phyloP scores from a whole-genome alignment of 2,888 invertebrate species.

The Eupithecia insigniata region DNA sequence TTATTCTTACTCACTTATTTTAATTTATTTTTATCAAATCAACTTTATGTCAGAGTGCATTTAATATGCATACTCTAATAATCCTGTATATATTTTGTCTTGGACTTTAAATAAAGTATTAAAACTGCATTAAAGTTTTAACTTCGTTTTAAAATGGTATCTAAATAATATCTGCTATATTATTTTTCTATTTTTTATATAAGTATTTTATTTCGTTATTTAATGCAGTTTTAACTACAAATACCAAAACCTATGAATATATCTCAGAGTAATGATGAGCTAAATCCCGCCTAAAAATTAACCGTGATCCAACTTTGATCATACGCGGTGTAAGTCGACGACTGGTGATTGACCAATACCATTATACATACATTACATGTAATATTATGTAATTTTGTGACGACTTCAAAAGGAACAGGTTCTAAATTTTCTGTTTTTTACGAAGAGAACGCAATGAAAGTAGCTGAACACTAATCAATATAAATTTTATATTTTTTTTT shows the following conservation, averaged over 20 bases:
- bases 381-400: background rate
- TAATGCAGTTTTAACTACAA: conserved; percentile 32
- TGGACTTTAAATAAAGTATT: background rate
- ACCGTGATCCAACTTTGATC: conserved; percentile 9
- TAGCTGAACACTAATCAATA: background rate
- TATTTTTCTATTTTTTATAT: background rate
- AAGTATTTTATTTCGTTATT: conserved; percentile 22
- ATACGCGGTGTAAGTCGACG: background rate
- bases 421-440: background rate
- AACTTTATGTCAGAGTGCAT: conserved; percentile 12
- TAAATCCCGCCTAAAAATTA: conserved; percentile 5
- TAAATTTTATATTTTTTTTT: background rate
- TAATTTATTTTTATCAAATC: conserved; percentile 11
- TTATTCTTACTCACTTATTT: conserved; percentile 13
- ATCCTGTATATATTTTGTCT: conserved; percentile 11
- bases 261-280: conserved; percentile 21
- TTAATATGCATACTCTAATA: background rate
- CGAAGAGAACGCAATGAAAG: background rate
- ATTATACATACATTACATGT: background rate
- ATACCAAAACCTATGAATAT: conserved; percentile 31
- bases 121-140: background rate
- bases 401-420: background rate
- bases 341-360: background rate
- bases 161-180: background rate
- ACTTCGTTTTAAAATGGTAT: background rate